phyloP scores from a whole-genome alignment of 2,113 vertebrate genomes.

The Neotoma lepida region DNA sequence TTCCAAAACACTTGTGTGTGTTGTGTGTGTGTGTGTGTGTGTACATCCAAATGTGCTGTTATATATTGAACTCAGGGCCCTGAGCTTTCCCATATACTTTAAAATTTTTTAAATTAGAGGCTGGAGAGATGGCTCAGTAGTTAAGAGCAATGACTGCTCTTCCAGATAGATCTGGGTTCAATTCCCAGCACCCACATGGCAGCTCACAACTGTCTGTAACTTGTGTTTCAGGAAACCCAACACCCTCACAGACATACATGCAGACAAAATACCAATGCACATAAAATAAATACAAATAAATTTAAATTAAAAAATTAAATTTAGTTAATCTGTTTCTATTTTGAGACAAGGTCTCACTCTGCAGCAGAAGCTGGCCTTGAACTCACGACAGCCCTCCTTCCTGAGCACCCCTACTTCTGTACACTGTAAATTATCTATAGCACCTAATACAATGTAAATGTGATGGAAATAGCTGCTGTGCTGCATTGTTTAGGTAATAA shows the following conservation, averaged over 20 bases:
- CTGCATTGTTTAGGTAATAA: neutral
- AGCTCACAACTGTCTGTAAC: neutral
- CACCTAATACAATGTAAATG: neutral
- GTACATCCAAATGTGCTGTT: neutral
- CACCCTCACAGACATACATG: neutral
- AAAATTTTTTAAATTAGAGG: neutral
- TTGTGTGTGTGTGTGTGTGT: neutral
- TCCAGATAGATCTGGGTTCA: too few species aligned
- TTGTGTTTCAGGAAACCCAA: neutral
- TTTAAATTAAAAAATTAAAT: neutral
- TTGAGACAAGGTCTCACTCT: neutral
- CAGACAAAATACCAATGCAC: neutral
- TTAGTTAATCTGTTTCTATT: neutral
- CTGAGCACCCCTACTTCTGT: too few species aligned
- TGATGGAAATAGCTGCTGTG: neutral
- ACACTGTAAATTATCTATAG: neutral
- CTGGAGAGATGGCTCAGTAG: too few species aligned
- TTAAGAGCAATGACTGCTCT: too few species aligned
- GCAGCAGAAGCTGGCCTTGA: neutral
- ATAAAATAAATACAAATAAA: neutral
- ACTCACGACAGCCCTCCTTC: too few species aligned
- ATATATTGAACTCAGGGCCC: neutral
- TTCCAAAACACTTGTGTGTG: neutral
- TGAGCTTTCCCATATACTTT: neutral
- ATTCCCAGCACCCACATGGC: too few species aligned